These are phyloP conservation scores for Petrocephalus microphthalmus DNA, from an alignment of 2,113 vertebrate species.

Conservation along the genomic window DNA sequence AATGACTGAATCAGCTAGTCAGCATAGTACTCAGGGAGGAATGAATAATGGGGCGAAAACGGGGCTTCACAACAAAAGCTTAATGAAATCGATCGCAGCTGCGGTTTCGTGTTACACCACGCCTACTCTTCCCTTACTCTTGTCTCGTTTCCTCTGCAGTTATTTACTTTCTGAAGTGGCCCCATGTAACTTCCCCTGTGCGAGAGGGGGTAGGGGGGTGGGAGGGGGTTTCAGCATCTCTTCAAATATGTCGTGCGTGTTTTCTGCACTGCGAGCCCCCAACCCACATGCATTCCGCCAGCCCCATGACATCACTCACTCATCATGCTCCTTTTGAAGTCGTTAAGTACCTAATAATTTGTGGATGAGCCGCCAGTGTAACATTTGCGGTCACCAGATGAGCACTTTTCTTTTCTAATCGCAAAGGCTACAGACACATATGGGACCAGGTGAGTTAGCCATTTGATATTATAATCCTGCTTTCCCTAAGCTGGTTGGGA, in stretches of 20 bases:
- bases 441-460: neutral
- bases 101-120: neutral
- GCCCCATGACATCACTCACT: neutral
- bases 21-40: neutral
- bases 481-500: neutral
- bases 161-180: neutral
- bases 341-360: neutral
- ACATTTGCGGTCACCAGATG: neutral
- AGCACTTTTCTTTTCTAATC: neutral
- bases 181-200: neutral
- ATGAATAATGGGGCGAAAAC: neutral
- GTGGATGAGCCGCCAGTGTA: neutral
- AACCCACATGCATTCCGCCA: neutral
- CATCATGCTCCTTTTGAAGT: neutral
- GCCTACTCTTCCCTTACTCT: neutral
- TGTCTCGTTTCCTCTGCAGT: neutral
- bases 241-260: constrained; percentile 7
- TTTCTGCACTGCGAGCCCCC: neutral
- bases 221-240: neutral
- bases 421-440: neutral
- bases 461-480: neutral
- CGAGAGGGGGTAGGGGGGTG: neutral
- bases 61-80: neutral
- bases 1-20: neutral
- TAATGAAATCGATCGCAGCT: neutral